phyloP scores from a whole-genome alignment of 1,140 invertebrate species.

The Heterodera schachtii region DNA sequence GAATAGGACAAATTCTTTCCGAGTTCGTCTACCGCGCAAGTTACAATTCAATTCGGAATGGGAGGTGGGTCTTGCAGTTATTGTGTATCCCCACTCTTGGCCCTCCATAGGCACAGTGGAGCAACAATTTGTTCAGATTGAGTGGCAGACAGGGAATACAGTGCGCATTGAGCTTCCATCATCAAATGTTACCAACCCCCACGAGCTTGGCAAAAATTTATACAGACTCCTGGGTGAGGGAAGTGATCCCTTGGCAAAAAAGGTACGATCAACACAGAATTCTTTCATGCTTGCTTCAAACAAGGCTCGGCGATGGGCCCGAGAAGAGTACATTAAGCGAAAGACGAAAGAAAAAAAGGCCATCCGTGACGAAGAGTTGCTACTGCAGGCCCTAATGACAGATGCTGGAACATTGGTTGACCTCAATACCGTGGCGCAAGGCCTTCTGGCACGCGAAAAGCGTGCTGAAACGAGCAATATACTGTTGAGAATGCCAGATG shows the following conservation, averaged over 20 bases:
- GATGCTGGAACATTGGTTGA: too few relatives aligned
- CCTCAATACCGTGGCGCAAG: too few relatives aligned
- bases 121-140: not conserved
- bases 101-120: constrained; percentile 13
- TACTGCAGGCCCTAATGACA: too few relatives aligned
- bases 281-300: not conserved
- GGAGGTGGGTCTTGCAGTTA: not conserved
- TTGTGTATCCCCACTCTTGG: not conserved
- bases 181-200: not conserved
- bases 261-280: not conserved
- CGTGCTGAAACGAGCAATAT: too few relatives aligned
- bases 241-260: not conserved
- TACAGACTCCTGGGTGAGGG: not conserved
- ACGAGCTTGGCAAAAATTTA: not conserved
- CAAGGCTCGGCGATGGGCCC: not conserved
- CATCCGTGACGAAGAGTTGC: too few relatives aligned
- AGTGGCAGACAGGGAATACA: not conserved
- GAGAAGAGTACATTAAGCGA: not conserved
- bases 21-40: not conserved
- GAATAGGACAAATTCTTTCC: not conserved
- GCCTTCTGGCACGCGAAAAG: too few relatives aligned
- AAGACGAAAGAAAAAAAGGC: too few relatives aligned
- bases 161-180: not conserved
- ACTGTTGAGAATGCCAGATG: not conserved
- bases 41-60: not conserved